Conservation (phyloP, 2,888 invertebrate species). For the Xestia sexstrigata region DNA sequence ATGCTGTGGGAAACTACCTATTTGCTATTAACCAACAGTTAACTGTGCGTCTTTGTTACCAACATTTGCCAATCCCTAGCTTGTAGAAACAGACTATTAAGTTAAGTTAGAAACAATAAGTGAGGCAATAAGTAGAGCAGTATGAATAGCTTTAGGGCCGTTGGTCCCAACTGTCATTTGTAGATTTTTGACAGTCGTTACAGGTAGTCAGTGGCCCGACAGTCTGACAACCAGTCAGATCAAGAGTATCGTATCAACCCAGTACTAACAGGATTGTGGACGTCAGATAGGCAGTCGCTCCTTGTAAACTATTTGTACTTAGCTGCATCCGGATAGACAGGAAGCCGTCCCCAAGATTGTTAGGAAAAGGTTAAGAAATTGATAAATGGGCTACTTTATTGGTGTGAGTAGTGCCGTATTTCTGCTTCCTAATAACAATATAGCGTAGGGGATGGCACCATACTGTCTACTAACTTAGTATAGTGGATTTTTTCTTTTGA, state of each 20-base stretch:
- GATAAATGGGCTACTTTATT: background rate
- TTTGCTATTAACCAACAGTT: conserved; percentile 38
- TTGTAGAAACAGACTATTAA: background rate
- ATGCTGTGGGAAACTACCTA: conserved; percentile 47
- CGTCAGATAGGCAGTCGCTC: background rate
- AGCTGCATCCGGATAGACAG: too few species aligned
- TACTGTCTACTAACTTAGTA: background rate
- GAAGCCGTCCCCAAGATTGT: background rate
- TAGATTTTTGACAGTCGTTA: background rate
- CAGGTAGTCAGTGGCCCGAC: background rate
- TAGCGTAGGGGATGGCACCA: background rate
- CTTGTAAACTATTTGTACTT: background rate
- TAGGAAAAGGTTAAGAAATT: background rate
- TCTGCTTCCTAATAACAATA: background rate
- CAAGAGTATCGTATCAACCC: background rate
- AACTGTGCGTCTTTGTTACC: conserved; percentile 29
- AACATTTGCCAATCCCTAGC: conserved; percentile 25
- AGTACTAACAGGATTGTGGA: background rate
- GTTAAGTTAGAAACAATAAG: background rate
- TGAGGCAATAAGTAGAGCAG: background rate
- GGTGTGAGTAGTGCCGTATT: background rate
- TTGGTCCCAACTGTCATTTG: background rate
- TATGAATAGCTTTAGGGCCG: background rate
- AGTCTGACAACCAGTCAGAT: background rate
- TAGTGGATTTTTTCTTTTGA: background rate